Percentiles rank a stretch among this genome's conserved stretches.
Conservation (phyloP, 2,113 vertebrate genomes). For the Toxotes jaculatrix region DNA sequence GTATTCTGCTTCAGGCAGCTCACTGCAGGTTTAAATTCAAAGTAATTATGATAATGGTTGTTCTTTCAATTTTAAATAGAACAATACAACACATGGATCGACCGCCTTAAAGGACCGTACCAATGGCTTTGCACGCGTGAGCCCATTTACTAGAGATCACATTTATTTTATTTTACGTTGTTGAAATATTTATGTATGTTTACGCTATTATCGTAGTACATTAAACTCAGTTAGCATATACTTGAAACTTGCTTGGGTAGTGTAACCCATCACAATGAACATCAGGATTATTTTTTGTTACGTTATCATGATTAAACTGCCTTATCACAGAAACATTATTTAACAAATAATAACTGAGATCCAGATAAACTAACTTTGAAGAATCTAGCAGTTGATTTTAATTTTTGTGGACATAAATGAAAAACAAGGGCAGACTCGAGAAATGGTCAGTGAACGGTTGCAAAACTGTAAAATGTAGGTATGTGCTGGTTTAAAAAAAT, state of each 20-base stretch:
- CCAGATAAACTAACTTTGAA: neutral
- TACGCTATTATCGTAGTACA: neutral
- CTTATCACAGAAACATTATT: no score
- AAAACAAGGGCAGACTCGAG: neutral
- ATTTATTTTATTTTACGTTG: no score
- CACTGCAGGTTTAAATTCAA: slow-evolving; percentile 17
- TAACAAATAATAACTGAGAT: neutral
- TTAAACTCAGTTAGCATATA: neutral
- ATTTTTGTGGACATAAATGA: neutral
- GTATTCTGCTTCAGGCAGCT: slow-evolving; percentile 9
- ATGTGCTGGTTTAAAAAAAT: neutral
- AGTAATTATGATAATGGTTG: slow-evolving; percentile 24
- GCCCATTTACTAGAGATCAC: neutral
- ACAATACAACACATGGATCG: neutral
- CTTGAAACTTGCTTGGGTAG: neutral
- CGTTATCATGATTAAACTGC: no score
- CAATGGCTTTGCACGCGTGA: neutral
- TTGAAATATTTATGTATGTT: no score
- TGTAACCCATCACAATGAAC: neutral
- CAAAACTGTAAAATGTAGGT: neutral
- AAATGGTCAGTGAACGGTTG: neutral
- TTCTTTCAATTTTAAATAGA: slow-evolving; percentile 20
- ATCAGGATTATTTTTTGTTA: neutral
- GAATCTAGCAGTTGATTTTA: neutral
- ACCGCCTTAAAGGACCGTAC: neutral